Evolutionary conservation across 2,888 invertebrate genomes (phyloP), one percentile per base, ranked within the genome.

Genomic region (Campopleginae sp.): DNA sequence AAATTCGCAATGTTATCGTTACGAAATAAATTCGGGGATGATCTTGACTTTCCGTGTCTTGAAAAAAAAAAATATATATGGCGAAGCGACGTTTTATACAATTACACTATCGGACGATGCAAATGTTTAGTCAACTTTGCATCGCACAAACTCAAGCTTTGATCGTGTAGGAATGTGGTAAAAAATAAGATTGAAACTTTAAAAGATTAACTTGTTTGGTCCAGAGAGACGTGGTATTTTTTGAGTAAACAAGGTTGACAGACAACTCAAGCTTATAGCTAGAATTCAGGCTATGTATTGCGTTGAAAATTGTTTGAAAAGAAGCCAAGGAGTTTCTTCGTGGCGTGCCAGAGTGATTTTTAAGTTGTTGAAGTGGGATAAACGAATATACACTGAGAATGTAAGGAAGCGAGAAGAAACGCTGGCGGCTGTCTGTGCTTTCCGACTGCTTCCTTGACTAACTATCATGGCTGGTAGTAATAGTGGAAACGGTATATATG

Each of bases 291-390:
- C 14, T 19, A 48, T 38, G 10, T 51, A 38, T 54, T 42, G 1
- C n/a, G n/a, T 42, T 54, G 54, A 61, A 61, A 58, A 70, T 70
- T 44, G 61, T 77, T 82, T 77, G 77, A 68, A 44, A 77, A 65
- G 54, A 70, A 65, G 71, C 51, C 71, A 54, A 77, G 38, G n/a
- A 42, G 68, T 46, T 33, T 33, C 61, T 1, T 19, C 14, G 71
- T 48, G 44, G 81, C 42, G 70, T 44, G 33, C 31, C 54, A 17
- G 77, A 54, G 54, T 81, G 61, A 77, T 82, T 82, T 82, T 72
- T 42, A 46, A 81, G 68, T 75, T 17, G 48, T 44, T 44, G 61
- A 75, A 54, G 65, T 44, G 51, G 51, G 63, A 63, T 63, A 80
- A 66, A 74, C 38, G 75, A 33, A 58, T 75, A 17, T 71, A 58